Percentiles rank a stretch among this genome's conserved stretches.
phyloP scores from a whole-genome alignment of 2,888 invertebrate species.

The Phorcus lineatus region DNA sequence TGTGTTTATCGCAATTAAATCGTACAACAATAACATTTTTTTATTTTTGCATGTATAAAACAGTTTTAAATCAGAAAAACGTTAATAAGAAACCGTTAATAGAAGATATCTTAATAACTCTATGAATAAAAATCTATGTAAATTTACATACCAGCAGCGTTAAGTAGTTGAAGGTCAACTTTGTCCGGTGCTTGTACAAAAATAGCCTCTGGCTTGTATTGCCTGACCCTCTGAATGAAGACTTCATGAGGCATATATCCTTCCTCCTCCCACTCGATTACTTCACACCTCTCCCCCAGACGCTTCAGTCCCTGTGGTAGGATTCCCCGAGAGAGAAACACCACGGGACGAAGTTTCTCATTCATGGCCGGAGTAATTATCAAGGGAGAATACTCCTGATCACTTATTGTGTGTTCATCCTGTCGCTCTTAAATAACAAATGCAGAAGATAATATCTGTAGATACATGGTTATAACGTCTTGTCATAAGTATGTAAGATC shows the following conservation, averaged over 20 bases:
- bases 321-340: constrained; percentile 33
- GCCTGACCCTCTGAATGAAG: constrained; percentile 29
- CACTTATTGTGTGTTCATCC: no score
- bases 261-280: constrained; percentile 31
- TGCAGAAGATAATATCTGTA: no score
- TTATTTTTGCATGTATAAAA: no score
- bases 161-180: constrained; percentile 52
- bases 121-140: no score
- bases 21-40: no score
- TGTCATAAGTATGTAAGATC: no score
- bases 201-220: constrained; percentile 29
- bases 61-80: no score
- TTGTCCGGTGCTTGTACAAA: constrained; percentile 45
- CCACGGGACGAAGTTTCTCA: constrained; percentile 27
- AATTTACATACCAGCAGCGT: constrained; percentile 49
- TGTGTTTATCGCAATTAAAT: no score
- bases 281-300: constrained; percentile 28
- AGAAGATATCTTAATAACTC: no score
- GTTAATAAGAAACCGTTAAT: no score
- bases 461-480: no score
- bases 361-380: background rate
- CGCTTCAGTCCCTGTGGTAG: constrained; percentile 30
- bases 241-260: constrained; percentile 32
- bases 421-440: no score
- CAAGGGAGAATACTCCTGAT: background rate